phyloP scores from a whole-genome alignment of 1,140 invertebrate species.

The Zophobas morio region DNA sequence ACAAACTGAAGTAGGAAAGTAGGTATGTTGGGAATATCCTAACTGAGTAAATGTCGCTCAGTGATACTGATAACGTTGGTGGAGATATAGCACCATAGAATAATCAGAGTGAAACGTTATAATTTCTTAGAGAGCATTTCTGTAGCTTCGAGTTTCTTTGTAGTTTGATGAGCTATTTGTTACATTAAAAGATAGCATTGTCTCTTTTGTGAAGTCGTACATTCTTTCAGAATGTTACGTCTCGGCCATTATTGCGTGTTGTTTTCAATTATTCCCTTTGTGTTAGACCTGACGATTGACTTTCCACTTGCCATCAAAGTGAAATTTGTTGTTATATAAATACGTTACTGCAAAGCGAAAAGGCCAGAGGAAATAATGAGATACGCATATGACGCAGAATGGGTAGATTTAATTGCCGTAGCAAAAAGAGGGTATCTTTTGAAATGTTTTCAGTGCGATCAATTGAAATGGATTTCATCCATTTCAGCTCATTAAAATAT shows the following conservation, averaged over 20 bases:
- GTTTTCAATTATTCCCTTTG: conserved; percentile 31
- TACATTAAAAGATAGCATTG: conserved; percentile 42
- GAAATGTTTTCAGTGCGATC: conserved; percentile 39
- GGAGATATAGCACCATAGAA: conserved; percentile 9
- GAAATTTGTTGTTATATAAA: background rate
- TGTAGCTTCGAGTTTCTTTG: conserved; percentile 30
- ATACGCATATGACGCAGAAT: conserved; percentile 14
- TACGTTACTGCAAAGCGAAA: background rate
- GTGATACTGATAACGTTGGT: conserved; percentile 1
- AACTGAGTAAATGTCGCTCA: conserved; percentile 7
- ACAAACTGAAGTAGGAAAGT: background rate
- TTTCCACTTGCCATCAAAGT: conserved; percentile 9
- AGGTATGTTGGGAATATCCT: background rate
- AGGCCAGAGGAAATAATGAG: conserved; percentile 3
- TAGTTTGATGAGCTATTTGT: conserved; percentile 43
- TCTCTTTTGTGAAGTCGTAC: conserved; percentile 6
- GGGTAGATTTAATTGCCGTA: conserved; percentile 30
- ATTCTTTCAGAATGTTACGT: conserved; percentile 25
- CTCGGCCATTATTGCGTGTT: conserved; percentile 27
- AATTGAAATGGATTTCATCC: conserved; percentile 46
- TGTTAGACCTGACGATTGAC: conserved; percentile 14
- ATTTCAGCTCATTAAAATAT: conserved; percentile 46
- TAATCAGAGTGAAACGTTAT: conserved; percentile 37
- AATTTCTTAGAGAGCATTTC: conserved; percentile 41
- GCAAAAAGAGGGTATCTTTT: conserved; percentile 3